Conservation (phyloP, 2,113 vertebrate species). For the Lophotis ruficrista region DNA sequence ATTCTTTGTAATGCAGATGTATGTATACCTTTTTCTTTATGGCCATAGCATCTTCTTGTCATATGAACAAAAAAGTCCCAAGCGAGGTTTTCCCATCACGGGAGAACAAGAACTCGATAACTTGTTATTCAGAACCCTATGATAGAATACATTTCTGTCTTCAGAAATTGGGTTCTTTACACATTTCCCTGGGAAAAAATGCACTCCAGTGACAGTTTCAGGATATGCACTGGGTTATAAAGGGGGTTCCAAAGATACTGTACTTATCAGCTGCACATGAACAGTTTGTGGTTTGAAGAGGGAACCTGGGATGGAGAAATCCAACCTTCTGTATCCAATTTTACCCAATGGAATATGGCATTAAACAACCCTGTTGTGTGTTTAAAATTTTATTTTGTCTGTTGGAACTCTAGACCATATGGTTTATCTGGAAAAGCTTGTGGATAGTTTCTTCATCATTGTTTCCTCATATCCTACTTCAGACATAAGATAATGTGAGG, state of each 20-base stretch:
- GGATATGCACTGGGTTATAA: slow-evolving; percentile 52
- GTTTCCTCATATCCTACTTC: background rate
- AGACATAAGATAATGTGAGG: background rate
- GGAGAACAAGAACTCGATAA: background rate
- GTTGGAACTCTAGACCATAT: background rate
- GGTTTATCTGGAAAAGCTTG: background rate
- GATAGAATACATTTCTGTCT: slow-evolving; percentile 22
- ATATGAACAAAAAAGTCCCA: background rate
- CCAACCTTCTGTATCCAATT: slow-evolving; percentile 55
- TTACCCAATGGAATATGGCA: slow-evolving; percentile 49
- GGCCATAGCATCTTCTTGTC: background rate
- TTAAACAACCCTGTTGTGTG: slow-evolving; percentile 38
- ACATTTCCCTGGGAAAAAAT: slow-evolving; percentile 29
- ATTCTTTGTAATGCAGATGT: background rate
- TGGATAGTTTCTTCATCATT: background rate
- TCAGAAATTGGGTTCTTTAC: slow-evolving; percentile 27
- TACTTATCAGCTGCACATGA: slow-evolving; percentile 70
- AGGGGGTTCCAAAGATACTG: slow-evolving; percentile 62
- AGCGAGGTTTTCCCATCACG: background rate
- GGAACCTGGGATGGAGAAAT: slow-evolving; percentile 49
- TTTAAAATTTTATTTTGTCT: slow-evolving; percentile 55
- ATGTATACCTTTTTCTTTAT: background rate
- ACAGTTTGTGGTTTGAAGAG: slow-evolving; percentile 66
- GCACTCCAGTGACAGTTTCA: slow-evolving; percentile 46
- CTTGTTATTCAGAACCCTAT: slow-evolving; percentile 43